Percentiles rank a stretch among this genome's conserved stretches.
These are phyloP conservation scores for Lucifuga dentata DNA, from an alignment of 2,113 vertebrate species.

Conservation along the genomic window DNA sequence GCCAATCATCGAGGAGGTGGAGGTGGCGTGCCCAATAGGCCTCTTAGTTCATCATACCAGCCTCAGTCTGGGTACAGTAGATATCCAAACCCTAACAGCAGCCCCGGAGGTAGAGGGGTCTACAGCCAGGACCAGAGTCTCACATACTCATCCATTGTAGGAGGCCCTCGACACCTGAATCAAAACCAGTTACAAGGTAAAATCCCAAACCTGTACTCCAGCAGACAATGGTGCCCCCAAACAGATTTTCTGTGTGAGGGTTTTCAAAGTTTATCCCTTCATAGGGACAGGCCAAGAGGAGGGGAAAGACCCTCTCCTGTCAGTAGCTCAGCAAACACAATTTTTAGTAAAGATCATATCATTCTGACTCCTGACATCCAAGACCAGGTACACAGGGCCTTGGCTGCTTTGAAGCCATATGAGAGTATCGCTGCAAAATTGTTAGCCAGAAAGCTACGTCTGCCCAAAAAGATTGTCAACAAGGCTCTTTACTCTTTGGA, in stretches of 20 bases:
- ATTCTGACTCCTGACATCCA: constrained; percentile 67
- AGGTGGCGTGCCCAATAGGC: not conserved
- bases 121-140: constrained; percentile 29
- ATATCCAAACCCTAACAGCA: constrained; percentile 43
- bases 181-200: constrained; percentile 48
- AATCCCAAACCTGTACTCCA: constrained; percentile 39
- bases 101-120: constrained; percentile 38
- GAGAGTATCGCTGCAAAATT: constrained; percentile 75
- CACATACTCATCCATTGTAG: constrained; percentile 13
- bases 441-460: constrained; percentile 77
- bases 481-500: constrained; percentile 84
- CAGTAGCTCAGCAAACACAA: constrained; percentile 4
- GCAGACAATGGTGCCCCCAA: constrained; percentile 30
- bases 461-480: constrained; percentile 88
- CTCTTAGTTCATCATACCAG: constrained; percentile 22
- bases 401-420: constrained; percentile 76
- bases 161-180: constrained; percentile 33
- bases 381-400: constrained; percentile 60
- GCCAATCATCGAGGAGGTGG: constrained; percentile 14
- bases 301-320: constrained; percentile 26
- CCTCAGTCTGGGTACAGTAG: constrained; percentile 44
- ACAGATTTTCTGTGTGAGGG: constrained; percentile 50
- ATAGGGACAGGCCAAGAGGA: constrained; percentile 32
- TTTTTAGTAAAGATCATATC: constrained; percentile 36
- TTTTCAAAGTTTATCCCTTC: constrained; percentile 69